Base-by-base conservation (phyloP, 1,140 invertebrate species). In the Cyclina sinensis region DNA sequence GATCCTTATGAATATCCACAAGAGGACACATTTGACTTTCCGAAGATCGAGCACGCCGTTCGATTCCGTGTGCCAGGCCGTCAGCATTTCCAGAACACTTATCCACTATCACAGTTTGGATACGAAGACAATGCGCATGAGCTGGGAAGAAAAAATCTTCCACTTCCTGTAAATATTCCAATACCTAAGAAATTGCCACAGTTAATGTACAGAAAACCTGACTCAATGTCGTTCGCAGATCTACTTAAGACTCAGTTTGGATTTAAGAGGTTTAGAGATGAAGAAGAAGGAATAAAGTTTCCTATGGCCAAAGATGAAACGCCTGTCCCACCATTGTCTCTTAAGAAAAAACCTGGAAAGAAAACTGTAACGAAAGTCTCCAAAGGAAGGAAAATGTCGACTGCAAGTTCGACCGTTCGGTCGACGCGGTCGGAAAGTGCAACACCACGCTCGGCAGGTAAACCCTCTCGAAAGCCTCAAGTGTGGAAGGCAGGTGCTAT, bases 131-230 rank as follows among this genome's bases (percentile, higher is more conserved):
- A 39, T 39, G 51, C 78, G 27, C 43, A 65, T 54, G 39, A 35
- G 24, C 74, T 24, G 11, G 24, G 18, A 18, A 62, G 74, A 79
- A 87, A 87, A 24, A 37, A 59, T 37, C 76, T 80, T 27, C 76
- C 85, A 24, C 39, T 87, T 51, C 85, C 85, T 21, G 57, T 51
- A 0, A 70, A 78, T 18, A 70, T 87, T 2, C 76, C 85, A 18
- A 65, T 87, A 39, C 74, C 74, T 32, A 87, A 87, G 51, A 65
- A 87, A 54, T 51, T 87, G 21, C 85, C 85, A 48, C 85, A 87
- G 27, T 39, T 87, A 0, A 76, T 87, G 74, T 80, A 79, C 32
- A 79, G 85, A 37, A 48, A 54, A 70, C 74, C 74, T n/a, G 54
- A 87, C 4, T 68, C 51, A 21, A 51, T 84, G 65, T 84, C 82